Evolutionary conservation across 64 coral and sea anemone genomes (phyloP).

Genomic region (Astreopora myriophthalma): DNA sequence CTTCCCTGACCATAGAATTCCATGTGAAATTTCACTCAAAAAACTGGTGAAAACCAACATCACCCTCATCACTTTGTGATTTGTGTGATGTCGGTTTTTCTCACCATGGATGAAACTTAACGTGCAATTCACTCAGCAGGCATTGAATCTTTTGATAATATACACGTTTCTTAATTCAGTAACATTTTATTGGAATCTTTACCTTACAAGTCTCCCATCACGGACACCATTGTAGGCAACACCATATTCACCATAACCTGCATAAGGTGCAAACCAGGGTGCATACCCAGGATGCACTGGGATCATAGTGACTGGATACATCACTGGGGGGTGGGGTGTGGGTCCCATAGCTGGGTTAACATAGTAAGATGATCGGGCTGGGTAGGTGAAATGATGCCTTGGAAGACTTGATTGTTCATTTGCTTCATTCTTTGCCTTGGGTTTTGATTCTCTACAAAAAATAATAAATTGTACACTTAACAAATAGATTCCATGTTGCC

Average conservation of each 20-base stretch:
- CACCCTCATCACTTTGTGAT: too few species aligned
- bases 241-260: neutral
- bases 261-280: neutral
- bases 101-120: too few species aligned
- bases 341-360: neutral
- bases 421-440: neutral
- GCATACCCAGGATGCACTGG: constrained; percentile 59
- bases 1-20: too few species aligned
- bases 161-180: too few species aligned
- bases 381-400: neutral
- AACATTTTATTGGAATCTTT: too few species aligned
- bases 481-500: too few species aligned
- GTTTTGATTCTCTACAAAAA: neutral
- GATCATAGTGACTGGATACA: constrained; percentile 55
- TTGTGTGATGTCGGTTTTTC: too few species aligned
- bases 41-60: too few species aligned
- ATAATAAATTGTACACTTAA: neutral
- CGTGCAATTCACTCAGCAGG: too few species aligned
- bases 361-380: constrained; percentile 8
- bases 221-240: neutral
- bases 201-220: neutral
- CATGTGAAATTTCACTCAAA: too few species aligned
- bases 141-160: too few species aligned
- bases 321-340: constrained; percentile 18
- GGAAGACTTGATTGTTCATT: neutral